These are phyloP conservation scores for Anas acuta DNA, from an alignment of 2,797 vertebrate species.

Conservation along the genomic window DNA sequence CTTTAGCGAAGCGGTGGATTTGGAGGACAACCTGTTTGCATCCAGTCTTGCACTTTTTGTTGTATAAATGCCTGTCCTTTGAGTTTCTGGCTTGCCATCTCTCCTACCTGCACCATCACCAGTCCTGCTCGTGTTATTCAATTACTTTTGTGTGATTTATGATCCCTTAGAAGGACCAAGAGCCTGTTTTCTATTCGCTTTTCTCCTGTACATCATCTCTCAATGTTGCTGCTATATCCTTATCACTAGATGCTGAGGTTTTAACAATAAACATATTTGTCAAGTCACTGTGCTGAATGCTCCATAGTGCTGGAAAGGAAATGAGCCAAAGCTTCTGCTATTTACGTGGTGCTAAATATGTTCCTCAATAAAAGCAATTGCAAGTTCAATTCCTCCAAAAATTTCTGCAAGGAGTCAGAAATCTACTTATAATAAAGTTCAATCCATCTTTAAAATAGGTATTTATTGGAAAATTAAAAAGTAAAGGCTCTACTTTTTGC, in stretches of 20 bases:
- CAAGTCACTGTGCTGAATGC: constrained; percentile 64
- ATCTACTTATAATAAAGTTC: constrained; percentile 38
- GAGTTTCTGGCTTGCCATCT: neutral
- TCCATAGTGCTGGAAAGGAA: constrained; percentile 45
- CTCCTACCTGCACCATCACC: neutral
- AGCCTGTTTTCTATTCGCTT: neutral
- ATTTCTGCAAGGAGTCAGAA: constrained; percentile 1
- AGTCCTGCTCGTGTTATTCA: neutral
- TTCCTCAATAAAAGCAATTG: neutral
- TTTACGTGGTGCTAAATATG: neutral
- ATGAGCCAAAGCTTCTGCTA: constrained; percentile 28
- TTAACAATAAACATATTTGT: constrained; percentile 70
- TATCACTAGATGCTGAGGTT: neutral
- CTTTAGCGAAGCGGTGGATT: neutral
- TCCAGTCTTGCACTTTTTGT: neutral
- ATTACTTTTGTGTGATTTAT: neutral
- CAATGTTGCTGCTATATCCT: neutral
- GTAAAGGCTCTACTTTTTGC: neutral
- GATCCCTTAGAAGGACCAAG: neutral
- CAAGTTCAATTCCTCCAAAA: neutral
- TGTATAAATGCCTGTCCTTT: neutral
- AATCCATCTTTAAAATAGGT: neutral
- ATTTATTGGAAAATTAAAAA: neutral
- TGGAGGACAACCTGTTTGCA: neutral
- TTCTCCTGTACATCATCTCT: neutral